Evolutionary conservation across 2,888 invertebrate genomes (phyloP).

Genomic region (Willowsia nigromaculata): DNA sequence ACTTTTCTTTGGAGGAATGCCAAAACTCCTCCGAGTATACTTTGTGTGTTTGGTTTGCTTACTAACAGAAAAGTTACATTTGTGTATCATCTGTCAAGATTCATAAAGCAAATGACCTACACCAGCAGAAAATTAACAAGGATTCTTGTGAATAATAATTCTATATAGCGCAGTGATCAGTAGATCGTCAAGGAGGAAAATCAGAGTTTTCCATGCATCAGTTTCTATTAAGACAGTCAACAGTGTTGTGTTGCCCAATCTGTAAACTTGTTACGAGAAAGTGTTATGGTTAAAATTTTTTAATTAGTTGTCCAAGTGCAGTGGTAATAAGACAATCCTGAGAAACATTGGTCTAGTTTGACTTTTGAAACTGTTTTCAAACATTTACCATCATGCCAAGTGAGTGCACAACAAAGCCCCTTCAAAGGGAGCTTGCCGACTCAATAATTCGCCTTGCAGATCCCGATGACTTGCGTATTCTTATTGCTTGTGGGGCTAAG

Average conservation of each 20-base stretch:
- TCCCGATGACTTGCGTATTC: slow-evolving; percentile 91
- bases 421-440: slow-evolving; percentile 93
- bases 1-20: not conserved
- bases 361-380: not conserved
- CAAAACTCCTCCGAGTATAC: not conserved
- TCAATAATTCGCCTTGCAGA: slow-evolving; percentile 93
- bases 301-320: not conserved
- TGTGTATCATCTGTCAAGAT: slow-evolving; percentile 43
- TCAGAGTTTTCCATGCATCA: not conserved
- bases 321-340: not conserved
- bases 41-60: not conserved
- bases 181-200: not conserved
- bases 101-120: slow-evolving; percentile 46
- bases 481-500: slow-evolving; percentile 91
- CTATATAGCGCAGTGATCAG: not conserved
- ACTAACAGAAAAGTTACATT: slow-evolving; percentile 37
- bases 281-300: not conserved
- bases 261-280: not conserved
- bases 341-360: not conserved
- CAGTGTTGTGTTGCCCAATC: not conserved
- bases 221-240: not conserved
- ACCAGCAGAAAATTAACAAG: not conserved
- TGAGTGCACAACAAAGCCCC: slow-evolving; percentile 76
- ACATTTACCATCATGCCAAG: slow-evolving; percentile 70
- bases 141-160: not conserved